Base-by-base conservation (phyloP, 37 sponge, comb jelly and placozoan genomes). In the Amphimedon queenslandica region DNA sequence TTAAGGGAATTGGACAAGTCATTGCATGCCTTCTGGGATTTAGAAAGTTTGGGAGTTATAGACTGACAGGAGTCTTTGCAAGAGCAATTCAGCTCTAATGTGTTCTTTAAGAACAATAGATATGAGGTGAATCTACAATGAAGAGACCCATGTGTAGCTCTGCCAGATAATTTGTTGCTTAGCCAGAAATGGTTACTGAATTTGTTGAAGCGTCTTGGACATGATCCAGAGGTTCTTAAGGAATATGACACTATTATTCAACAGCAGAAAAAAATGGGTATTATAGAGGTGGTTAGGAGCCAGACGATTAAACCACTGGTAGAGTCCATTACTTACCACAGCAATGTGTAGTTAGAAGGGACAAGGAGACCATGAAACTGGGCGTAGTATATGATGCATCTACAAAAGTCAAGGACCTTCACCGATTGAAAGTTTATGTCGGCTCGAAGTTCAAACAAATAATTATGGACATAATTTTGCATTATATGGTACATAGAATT, bases 331-430 rank as follows among this genome's bases (percentile, higher is more conserved):
- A 61, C 79, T 51, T 78, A 24, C 79, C 79, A 5, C 79, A 78
- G 32, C 79, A 78, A 37, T 60, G 70, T 24, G 79, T 78, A 24
- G 42, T 68, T 30, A 42, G 40, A 29, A 69, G 33, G 34, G 37
- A 40, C 40, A 78, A 68, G 56, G 25, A 38, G n/a, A 77, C 84
- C 16, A 84, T 78, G 18, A 84, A 84, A 51, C 28, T 70, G 3
- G 18, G 84, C 4, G 37, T 84, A 21, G 84, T 84, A 25, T 84
- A 84, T 71, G 73, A 84, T 64, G 78, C 84, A 31, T 77, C 83
- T 51, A 77, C 63, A 4, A 67, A 58, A 25, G 21, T 5, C n/a
- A 47, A n/a, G n/a, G n/a, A n/a, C n/a, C n/a, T n/a, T n/a, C n/a
- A n/a, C n/a, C n/a, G n/a, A n/a, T n/a, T n/a, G n/a, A n/a, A n/a